These are phyloP conservation scores for Papilio gigon DNA, from an alignment of 2,888 invertebrate genomes.

Conservation along the genomic window DNA sequence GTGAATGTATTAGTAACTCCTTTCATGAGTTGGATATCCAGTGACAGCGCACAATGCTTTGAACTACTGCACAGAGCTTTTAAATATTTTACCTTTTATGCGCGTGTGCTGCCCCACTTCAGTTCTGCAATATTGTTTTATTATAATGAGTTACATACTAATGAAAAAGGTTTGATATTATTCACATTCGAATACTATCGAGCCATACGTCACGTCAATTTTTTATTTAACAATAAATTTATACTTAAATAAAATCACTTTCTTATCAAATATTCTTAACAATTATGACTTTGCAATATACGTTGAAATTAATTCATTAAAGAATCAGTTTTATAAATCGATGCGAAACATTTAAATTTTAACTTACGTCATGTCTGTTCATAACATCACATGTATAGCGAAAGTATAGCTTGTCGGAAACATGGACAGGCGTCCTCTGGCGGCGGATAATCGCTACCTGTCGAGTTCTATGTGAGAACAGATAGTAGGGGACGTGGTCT, in stretches of 20 bases:
- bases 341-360: too few species aligned
- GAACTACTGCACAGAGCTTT: constrained; percentile 28
- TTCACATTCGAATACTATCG: neutral
- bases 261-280: too few species aligned
- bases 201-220: neutral
- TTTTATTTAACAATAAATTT: neutral
- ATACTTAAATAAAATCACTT: neutral
- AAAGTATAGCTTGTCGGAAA: constrained; percentile 34
- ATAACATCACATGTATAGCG: constrained; percentile 21
- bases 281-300: too few species aligned
- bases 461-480: constrained; percentile 32
- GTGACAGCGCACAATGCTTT: constrained; percentile 52
- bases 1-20: constrained; percentile 62
- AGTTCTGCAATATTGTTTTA: neutral
- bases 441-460: constrained; percentile 31
- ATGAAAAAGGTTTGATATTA: neutral
- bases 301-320: too few species aligned
- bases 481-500: constrained; percentile 22
- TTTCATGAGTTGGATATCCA: constrained; percentile 67
- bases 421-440: constrained; percentile 13
- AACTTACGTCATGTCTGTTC: too few species aligned
- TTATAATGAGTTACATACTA: neutral
- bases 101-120: constrained; percentile 5
- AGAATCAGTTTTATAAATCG: too few species aligned
- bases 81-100: constrained; percentile 27